Evolutionary conservation across 2,888 invertebrate species (phyloP).

Genomic region (Pasiphila rectangulata): DNA sequence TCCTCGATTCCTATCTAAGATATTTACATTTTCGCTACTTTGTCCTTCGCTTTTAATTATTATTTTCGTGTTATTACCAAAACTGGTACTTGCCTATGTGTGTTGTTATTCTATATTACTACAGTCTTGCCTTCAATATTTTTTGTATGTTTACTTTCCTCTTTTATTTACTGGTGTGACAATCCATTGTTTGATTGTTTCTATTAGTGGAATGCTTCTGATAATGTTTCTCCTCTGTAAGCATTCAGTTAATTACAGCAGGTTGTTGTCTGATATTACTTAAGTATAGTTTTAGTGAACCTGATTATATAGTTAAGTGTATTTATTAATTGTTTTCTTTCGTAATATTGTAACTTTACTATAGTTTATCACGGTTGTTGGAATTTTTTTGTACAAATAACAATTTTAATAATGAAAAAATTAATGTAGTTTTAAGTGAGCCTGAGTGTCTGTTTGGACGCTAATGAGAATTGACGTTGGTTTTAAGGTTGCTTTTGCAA

Average conservation of each 20-base stretch:
- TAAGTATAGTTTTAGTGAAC: slow-evolving; percentile 36
- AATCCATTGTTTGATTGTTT: slow-evolving; percentile 49
- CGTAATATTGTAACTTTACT: slow-evolving; percentile 69
- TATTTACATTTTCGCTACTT: slow-evolving; percentile 2
- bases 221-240: slow-evolving; percentile 48
- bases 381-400: slow-evolving; percentile 80
- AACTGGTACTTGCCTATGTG: too few relatives aligned
- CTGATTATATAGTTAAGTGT: slow-evolving; percentile 50
- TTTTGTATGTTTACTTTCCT: slow-evolving; percentile 29
- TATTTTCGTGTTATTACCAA: background rate
- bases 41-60: slow-evolving; percentile 26
- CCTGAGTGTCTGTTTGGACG: slow-evolving; percentile 32
- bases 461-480: slow-evolving; percentile 22
- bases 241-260: slow-evolving; percentile 45
- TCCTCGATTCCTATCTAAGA: background rate
- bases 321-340: slow-evolving; percentile 66
- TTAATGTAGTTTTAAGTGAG: slow-evolving; percentile 66
- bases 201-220: slow-evolving; percentile 42
- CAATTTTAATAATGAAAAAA: slow-evolving; percentile 67
- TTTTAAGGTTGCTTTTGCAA: slow-evolving; percentile 46
- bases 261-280: slow-evolving; percentile 54
- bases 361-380: slow-evolving; percentile 77
- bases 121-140: slow-evolving; percentile 24
- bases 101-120: slow-evolving; percentile 18
- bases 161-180: slow-evolving; percentile 66